phyloP scores from a whole-genome alignment of 2,797 vertebrate genomes.

The Mormyrus hasselquistii region DNA sequence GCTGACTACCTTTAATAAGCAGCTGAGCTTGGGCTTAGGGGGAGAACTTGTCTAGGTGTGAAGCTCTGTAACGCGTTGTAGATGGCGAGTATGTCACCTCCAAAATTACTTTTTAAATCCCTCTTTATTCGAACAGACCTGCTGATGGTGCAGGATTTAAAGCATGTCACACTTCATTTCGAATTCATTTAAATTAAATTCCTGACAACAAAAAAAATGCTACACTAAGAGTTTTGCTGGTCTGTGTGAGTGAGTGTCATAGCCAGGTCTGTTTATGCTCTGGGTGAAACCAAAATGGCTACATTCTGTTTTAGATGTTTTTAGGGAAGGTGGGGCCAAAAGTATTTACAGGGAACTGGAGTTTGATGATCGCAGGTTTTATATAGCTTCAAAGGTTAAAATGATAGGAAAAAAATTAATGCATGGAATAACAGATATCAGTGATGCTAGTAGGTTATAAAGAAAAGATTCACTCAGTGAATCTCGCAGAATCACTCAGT shows the following conservation, averaged over 20 bases:
- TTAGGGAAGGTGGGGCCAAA: background rate
- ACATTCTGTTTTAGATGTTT: background rate
- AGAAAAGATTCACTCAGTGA: background rate
- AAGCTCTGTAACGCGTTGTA: slow-evolving; percentile 24
- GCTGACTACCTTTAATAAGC: slow-evolving; percentile 45
- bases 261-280: background rate
- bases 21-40: slow-evolving; percentile 42
- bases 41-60: background rate
- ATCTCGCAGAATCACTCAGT: background rate
- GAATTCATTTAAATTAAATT: slow-evolving; percentile 41
- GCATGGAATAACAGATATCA: background rate
- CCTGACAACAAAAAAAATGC: slow-evolving; percentile 30
- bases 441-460: background rate
- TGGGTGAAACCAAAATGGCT: background rate
- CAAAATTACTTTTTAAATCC: slow-evolving; percentile 42
- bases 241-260: background rate
- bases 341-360: background rate
- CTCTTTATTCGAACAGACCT: slow-evolving; percentile 44
- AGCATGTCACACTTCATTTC: slow-evolving; percentile 34
- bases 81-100: slow-evolving; percentile 38
- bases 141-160: slow-evolving; percentile 44
- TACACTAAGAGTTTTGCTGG: slow-evolving; percentile 14
- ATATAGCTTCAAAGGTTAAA: background rate
- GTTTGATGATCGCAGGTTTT: background rate
- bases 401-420: background rate